Base-by-base conservation (phyloP, 2,113 vertebrate genomes). In the Cyprinodon brontotheroides region DNA sequence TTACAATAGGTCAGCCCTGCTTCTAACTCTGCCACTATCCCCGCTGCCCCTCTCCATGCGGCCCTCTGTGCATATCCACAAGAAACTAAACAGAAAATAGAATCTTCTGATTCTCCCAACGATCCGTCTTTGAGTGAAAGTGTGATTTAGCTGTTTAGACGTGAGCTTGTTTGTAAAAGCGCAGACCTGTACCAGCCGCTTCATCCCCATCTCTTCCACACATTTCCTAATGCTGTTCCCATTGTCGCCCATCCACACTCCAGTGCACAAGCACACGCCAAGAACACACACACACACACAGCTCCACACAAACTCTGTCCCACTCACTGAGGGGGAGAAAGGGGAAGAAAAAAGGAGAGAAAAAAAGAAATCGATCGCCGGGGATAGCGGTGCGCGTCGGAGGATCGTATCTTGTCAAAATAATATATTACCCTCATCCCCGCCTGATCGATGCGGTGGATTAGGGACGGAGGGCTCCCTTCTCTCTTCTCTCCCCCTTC, bases 351-450 rank as follows among this genome's bases (percentile, higher is more conserved):
- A 90, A 92, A 91, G 86, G 88, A 84, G 86, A 41, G 91, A 87
- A 92, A 92, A 94, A 94, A 94, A 94, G 92, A 94, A 95, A 96
- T 96, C 96, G 96, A 97, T 97, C 95, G 85, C 80, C 92, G 93
- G 92, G 94, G 95, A 96, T 95, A 96, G 96, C 94, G 94, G 95
- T 94, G 91, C 91, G 94, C 94, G 92, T 96, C 93, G 94, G 94
- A 96, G 96, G 95, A 97, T 96, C 96, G 96, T 96, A 96, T 97
- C 96, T 97, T 97, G 96, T 97, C 96, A 97, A 97, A 96, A 97
- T 97, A 97, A 97, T 97, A 96, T 97, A 97, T 97, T 96, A 96
- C 96, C 95, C 96, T 97, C 96, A 97, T 97, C 96, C 95, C 93
- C 92, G 90, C 92, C 96, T 97, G 96, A 97, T 97, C 96, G 96